Evolutionary conservation across 30 jellyfish, hydroid and myxozoan species (phyloP).

Genomic region (Chrysaora quinquecirrha): DNA sequence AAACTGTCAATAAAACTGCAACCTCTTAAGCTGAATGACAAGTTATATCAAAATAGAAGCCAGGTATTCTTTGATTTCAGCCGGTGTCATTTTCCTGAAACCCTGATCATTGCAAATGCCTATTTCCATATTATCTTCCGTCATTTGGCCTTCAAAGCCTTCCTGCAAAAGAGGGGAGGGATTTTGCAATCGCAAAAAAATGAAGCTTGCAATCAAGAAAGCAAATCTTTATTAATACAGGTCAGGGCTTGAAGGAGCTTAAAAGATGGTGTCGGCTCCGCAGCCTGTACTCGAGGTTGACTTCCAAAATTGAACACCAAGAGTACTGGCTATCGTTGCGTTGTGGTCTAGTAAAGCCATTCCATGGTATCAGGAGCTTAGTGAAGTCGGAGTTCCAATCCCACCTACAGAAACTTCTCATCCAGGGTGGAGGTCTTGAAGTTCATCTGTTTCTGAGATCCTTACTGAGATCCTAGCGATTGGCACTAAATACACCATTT

Average conservation of each 20-base stretch:
- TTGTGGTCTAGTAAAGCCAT: too few species aligned
- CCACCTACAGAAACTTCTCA: too few species aligned
- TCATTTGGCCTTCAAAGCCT: slow-evolving; percentile 99
- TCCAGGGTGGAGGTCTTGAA: too few species aligned
- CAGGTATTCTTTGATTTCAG: slow-evolving; percentile 90
- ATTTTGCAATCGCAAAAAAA: too few species aligned
- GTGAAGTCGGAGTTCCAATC: too few species aligned
- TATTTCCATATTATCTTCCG: too few species aligned
- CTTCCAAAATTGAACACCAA: neutral
- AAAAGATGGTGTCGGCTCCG: neutral
- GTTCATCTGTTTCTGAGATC: too few species aligned
- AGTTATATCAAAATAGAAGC: slow-evolving; percentile 86
- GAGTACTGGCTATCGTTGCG: too few species aligned
- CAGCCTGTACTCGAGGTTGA: neutral
- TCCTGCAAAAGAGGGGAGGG: slow-evolving; percentile 86
- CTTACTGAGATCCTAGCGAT: too few species aligned
- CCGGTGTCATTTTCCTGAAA: slow-evolving; percentile 86
- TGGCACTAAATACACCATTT: too few species aligned
- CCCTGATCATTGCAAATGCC: slow-evolving; percentile 92
- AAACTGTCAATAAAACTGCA: neutral
- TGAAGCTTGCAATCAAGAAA: too few species aligned
- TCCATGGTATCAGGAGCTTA: too few species aligned
- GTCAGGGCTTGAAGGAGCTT: neutral
- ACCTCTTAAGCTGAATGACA: neutral
- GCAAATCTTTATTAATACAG: neutral